A percentile compares a stretch with the other conserved stretches of the same genome.
Evolutionary conservation across 2,888 invertebrate genomes (phyloP).

Genomic region (Amorpha juglandis): DNA sequence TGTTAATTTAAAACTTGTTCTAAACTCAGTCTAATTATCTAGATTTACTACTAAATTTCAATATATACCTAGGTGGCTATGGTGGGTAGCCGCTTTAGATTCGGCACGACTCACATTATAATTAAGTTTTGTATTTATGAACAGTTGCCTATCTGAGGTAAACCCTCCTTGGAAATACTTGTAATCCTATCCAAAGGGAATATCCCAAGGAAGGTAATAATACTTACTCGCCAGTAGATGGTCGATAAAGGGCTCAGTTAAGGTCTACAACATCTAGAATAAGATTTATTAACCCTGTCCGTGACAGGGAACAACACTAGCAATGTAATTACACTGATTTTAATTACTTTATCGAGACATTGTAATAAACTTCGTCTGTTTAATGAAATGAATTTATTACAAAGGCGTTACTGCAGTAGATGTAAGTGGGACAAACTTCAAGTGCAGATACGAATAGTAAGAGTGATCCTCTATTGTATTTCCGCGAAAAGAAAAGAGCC

Average conservation of each 20-base stretch:
- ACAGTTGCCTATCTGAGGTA: not conserved
- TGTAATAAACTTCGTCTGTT: not conserved
- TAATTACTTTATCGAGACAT: not conserved
- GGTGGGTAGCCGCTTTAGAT: too few relatives aligned
- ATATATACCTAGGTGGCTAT: too few relatives aligned
- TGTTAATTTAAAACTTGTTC: too few relatives aligned
- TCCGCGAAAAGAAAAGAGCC: slow-evolving; percentile 34
- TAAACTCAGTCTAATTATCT: too few relatives aligned
- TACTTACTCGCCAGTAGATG: not conserved
- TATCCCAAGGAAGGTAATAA: not conserved
- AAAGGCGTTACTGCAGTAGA: not conserved
- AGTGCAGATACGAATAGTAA: slow-evolving; percentile 40
- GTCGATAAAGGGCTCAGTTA: not conserved
- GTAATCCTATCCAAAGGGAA: not conserved
- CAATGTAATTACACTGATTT: not conserved
- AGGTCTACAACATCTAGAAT: not conserved
- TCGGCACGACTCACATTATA: too few relatives aligned
- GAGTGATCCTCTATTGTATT: slow-evolving; percentile 44
- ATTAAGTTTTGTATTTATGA: too few relatives aligned
- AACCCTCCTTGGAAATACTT: not conserved
- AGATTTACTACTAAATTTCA: too few relatives aligned
- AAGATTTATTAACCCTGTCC: not conserved
- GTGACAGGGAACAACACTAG: not conserved
- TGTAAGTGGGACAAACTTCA: slow-evolving; percentile 31
- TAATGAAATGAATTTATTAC: not conserved